phyloP scores from a whole-genome alignment of 1,140 invertebrate genomes.

The Sycobia sp. region DNA sequence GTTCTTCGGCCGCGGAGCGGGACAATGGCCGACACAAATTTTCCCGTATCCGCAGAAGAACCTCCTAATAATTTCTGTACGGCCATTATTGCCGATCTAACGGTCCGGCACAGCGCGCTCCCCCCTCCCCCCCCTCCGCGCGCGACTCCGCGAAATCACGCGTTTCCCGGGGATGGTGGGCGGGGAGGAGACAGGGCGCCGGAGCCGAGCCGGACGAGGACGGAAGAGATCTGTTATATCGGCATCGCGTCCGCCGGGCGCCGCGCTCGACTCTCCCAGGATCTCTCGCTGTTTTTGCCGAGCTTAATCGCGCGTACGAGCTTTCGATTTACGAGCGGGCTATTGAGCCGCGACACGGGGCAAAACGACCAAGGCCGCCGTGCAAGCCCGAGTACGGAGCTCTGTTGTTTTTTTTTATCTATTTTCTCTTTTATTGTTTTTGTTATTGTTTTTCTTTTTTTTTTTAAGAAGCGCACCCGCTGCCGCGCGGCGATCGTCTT shows the following conservation, averaged over 20 bases:
- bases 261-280: too few species aligned
- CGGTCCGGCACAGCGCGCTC: background rate
- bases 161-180: background rate
- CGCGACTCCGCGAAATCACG: constrained; percentile 25
- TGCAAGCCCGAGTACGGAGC: too few species aligned
- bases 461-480: too few species aligned
- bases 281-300: constrained; percentile 22
- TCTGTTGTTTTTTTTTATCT: too few species aligned
- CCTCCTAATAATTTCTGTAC: constrained; percentile 33
- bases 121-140: too few species aligned
- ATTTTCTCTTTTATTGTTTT: too few species aligned
- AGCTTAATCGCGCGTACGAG: constrained; percentile 30
- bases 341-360: constrained; percentile 12
- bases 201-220: too few species aligned
- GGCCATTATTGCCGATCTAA: constrained; percentile 33
- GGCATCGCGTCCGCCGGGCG: too few species aligned
- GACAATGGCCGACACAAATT: constrained; percentile 8
- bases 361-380: background rate
- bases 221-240: too few species aligned
- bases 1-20: background rate
- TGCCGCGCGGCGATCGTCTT: too few species aligned
- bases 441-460: too few species aligned
- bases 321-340: constrained; percentile 29
- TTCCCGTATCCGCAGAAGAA: constrained; percentile 21
- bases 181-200: too few species aligned